Percentiles rank a stretch among this genome's conserved stretches.
phyloP scores from a whole-genome alignment of 1,140 invertebrate genomes.

The Bombus huntii region DNA sequence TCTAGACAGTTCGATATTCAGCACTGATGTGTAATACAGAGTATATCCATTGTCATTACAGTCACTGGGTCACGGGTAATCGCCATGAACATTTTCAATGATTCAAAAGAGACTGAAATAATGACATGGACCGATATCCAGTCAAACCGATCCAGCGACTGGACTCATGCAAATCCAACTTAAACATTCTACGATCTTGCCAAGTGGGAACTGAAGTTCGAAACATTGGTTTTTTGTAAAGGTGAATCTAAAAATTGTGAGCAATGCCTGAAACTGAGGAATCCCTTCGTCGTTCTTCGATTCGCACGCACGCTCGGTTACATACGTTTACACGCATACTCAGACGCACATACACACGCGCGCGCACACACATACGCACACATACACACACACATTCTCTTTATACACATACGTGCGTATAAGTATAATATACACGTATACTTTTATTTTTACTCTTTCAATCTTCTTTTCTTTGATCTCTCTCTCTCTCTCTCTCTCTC shows the following conservation, averaged over 20 bases:
- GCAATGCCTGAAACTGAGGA: not conserved
- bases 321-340: not conserved
- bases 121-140: no score
- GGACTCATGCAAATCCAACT: no score
- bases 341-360: not conserved
- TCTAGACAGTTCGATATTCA: no score
- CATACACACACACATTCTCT: rapidly evolving
- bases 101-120: not conserved
- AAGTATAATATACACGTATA: not conserved
- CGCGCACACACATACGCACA: no score
- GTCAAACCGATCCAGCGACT: no score
- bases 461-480: not conserved
- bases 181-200: not conserved
- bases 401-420: not conserved
- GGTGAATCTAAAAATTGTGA: constrained; percentile 22
- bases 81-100: no score
- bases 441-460: not conserved
- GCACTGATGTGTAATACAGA: no score
- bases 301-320: not conserved
- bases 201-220: no score
- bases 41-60: no score
- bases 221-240: not conserved
- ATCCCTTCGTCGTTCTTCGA: not conserved
- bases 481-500: not conserved
- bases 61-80: no score